phyloP scores from a whole-genome alignment of 1,140 invertebrate genomes.

The Holotrichia oblita region DNA sequence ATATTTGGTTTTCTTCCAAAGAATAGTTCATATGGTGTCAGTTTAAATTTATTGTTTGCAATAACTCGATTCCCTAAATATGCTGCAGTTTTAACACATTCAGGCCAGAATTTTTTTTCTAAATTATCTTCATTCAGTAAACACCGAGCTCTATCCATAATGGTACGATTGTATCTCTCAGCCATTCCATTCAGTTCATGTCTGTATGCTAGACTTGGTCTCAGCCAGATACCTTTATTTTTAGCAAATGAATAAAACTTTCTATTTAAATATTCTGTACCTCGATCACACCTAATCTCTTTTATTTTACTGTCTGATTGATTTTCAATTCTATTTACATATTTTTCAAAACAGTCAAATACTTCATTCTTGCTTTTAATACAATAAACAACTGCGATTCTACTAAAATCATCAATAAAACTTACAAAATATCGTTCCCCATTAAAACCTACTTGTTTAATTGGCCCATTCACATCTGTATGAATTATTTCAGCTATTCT shows the following conservation, averaged over 20 bases:
- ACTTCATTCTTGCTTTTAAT: constrained; percentile 57
- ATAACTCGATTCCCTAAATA: constrained; percentile 52
- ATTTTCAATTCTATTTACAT: constrained; percentile 47
- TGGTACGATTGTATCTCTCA: constrained; percentile 49
- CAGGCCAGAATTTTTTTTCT: constrained; percentile 49
- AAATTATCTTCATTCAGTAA: constrained; percentile 51
- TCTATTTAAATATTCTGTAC: constrained; percentile 52
- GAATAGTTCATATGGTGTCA: constrained; percentile 54
- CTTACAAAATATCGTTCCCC: constrained; percentile 53
- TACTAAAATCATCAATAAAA: constrained; percentile 59
- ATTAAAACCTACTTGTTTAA: constrained; percentile 47
- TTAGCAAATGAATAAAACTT: constrained; percentile 47
- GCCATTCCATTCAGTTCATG: constrained; percentile 51
- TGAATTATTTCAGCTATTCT: constrained; percentile 36
- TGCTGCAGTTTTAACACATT: constrained; percentile 49
- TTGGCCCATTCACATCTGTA: constrained; percentile 37
- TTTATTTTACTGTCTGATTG: constrained; percentile 51
- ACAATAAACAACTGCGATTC: constrained; percentile 56
- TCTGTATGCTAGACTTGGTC: constrained; percentile 46
- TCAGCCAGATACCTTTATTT: constrained; percentile 45
- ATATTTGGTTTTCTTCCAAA: constrained; percentile 49
- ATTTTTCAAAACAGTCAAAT: constrained; percentile 48
- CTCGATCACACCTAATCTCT: constrained; percentile 53
- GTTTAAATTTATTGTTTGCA: constrained; percentile 47
- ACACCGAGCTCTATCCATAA: constrained; percentile 51